These are phyloP conservation scores for Pseudochirops corinnae DNA, from an alignment of 2,797 vertebrate genomes.

Conservation along the genomic window DNA sequence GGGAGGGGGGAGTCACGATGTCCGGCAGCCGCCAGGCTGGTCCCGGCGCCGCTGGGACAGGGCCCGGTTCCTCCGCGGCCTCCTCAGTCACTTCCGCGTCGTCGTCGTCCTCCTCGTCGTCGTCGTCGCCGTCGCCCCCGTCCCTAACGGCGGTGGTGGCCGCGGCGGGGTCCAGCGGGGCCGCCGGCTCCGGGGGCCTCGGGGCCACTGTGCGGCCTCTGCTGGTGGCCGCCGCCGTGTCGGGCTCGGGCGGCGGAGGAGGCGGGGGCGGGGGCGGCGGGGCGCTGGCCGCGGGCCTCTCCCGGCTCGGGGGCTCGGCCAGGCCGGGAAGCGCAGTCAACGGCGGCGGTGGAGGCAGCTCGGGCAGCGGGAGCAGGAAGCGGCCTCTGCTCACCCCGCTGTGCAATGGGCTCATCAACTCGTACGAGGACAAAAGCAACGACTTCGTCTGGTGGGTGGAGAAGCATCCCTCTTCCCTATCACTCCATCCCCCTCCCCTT, in stretches of 20 bases:
- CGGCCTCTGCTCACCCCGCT: slow-evolving; percentile 91
- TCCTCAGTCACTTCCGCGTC: slow-evolving; percentile 83
- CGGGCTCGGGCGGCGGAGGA: slow-evolving; percentile 76
- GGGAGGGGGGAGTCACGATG: slow-evolving; percentile 81
- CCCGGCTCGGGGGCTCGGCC: slow-evolving; percentile 80
- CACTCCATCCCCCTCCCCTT: background rate
- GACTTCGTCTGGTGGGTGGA: slow-evolving; percentile 96
- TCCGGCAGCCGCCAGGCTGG: slow-evolving; percentile 84
- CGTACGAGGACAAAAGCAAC: slow-evolving; percentile 99
- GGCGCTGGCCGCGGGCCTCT: slow-evolving; percentile 78
- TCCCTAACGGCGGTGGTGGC: slow-evolving; percentile 69
- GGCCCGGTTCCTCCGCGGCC: slow-evolving; percentile 80
- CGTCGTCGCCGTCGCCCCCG: slow-evolving; percentile 82
- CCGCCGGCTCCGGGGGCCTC: slow-evolving; percentile 73
- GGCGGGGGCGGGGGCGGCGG: slow-evolving; percentile 65
- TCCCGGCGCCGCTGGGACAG: slow-evolving; percentile 76
- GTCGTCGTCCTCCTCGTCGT: slow-evolving; percentile 80
- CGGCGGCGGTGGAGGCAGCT: slow-evolving; percentile 83
- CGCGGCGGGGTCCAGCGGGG: slow-evolving; percentile 74
- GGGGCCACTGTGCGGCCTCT: slow-evolving; percentile 80
- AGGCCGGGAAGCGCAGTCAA: slow-evolving; percentile 77
- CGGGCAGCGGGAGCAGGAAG: slow-evolving; percentile 89
- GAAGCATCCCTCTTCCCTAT: background rate
- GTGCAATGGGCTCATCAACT: slow-evolving; percentile 96
- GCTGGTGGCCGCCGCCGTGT: slow-evolving; percentile 82